Base-by-base conservation (phyloP, 2,888 invertebrate genomes). In the Brassicogethes aeneus region DNA sequence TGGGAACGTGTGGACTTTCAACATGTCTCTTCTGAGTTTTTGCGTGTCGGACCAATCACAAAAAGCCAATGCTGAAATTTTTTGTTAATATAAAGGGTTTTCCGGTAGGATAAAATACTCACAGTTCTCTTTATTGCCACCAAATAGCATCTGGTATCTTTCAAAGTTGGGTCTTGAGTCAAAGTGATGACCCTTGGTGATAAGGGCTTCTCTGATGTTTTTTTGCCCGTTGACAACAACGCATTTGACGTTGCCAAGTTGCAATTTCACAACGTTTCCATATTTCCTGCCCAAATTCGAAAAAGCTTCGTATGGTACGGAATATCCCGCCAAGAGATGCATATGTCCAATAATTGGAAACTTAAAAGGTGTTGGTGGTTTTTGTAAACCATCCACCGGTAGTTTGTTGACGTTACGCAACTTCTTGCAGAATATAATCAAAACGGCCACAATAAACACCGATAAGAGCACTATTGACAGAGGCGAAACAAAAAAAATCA, bases 1-100 rank as follows among this genome's bases (percentile, higher is more conserved):
- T 0, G 79, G 79, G 52, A 79, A 78, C 1, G 76, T 73, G 63
- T 77, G 73, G 0, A 69, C 66, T 40, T 70, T 69, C 3, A 79
- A 62, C 68, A 80, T 72, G 43, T 78, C 75, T 8, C 81, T 67
- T 7, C 80, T 68, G 1, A 66, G 61, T 52, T 76, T 78, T 51
- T 82, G 81, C 0, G 76, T 62, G 10, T 75, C 73, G 5, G 80
- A 80, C 79, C 80, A 82, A 57, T 81, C 73, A 60, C 80, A 80
- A 53, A 82, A 77, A n/a, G 80, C 81, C 50, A 82, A 62, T 40
- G 81, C 81, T 81, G 59, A 1, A 53, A 49, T 10, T n/a, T n/a
- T n/a, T n/a, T n/a, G n/a, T n/a, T n/a, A n/a, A n/a, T n/a, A n/a
- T n/a, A n/a, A n/a, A n/a, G n/a, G n/a, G n/a, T n/a, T n/a, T n/a